Evolutionary conservation across 1,140 invertebrate species (phyloP), one percentile per base, ranked within the genome.

Genomic region (Drosophila gunungcola): DNA sequence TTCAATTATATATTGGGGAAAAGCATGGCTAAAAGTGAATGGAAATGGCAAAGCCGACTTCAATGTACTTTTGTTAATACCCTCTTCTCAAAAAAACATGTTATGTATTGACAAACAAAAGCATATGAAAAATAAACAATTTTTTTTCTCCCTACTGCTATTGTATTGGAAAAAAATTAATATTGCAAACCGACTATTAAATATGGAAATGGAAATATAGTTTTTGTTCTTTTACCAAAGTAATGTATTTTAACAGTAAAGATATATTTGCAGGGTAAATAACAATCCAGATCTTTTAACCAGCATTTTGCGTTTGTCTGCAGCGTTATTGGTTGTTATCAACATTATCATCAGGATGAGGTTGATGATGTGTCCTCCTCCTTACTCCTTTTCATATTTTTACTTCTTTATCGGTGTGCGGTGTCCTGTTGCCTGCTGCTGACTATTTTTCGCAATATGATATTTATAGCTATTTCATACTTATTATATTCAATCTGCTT

Each of bases 381-480:
- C 29, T 32, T 21, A 21, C 1, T n/a, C 36, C 34, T 1, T 42
- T 12, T 46, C 32, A 36, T 45, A 49, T 63, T 39, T 13, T 21
- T 36, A 10, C 25, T 46, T 27, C 21, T 54, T 5, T 7, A 27
- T 38, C 3, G 16, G 7, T 12, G 42, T 21, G 7, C 6, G 7
- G 54, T 51, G 58, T 80, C 72, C 68, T 42, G 42, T 54, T 64
- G 70, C 54, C 72, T 57, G 53, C 67, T 78, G 78, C 70, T 88
- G 69, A 68, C 62, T 78, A 86, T 78, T 79, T 86, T 68, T 41
- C 16, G 84, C 84, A 88, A 88, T 83, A 83, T 82, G 79, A 89
- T 89, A 88, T 88, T 88, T 88, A 89, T 83, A 83, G 83, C 73
- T 80, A 83, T 86, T 88, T 86, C 80, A 74, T 88, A 83, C 83